phyloP scores from a whole-genome alignment of 2,888 invertebrate genomes.

The Himalopsyche japonica region DNA sequence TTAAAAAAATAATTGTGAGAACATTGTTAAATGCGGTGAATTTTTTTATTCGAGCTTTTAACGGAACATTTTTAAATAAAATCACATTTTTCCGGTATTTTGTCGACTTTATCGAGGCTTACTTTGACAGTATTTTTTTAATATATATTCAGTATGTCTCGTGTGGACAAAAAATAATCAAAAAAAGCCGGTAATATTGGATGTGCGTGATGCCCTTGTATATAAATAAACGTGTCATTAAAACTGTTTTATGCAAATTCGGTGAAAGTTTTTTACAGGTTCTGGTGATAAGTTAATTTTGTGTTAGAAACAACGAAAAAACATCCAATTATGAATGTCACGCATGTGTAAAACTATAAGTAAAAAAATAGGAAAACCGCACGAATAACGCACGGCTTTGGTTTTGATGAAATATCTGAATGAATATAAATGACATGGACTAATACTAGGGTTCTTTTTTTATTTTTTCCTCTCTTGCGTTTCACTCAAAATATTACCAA shows the following conservation, averaged over 20 bases:
- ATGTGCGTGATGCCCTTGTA: slow-evolving; percentile 20
- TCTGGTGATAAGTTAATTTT: slow-evolving; percentile 34
- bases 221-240: slow-evolving; percentile 35
- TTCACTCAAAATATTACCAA: too few relatives aligned
- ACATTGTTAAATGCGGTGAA: too few relatives aligned
- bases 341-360: slow-evolving; percentile 10
- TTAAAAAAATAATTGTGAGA: too few relatives aligned
- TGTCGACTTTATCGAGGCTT: too few relatives aligned
- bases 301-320: slow-evolving; percentile 36
- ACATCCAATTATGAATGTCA: slow-evolving; percentile 36
- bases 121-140: too few relatives aligned
- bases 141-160: background rate
- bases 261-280: slow-evolving; percentile 14
- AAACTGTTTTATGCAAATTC: slow-evolving; percentile 35
- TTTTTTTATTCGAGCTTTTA: too few relatives aligned
- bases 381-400: too few relatives aligned
- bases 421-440: background rate
- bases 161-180: background rate
- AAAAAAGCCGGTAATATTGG: background rate
- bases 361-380: background rate
- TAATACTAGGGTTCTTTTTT: too few relatives aligned
- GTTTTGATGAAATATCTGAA: background rate
- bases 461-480: too few relatives aligned
- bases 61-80: too few relatives aligned
- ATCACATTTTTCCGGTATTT: too few relatives aligned